These are phyloP conservation scores for Schizotus pectinicornis DNA, from an alignment of 2,888 invertebrate species.

Conservation along the genomic window DNA sequence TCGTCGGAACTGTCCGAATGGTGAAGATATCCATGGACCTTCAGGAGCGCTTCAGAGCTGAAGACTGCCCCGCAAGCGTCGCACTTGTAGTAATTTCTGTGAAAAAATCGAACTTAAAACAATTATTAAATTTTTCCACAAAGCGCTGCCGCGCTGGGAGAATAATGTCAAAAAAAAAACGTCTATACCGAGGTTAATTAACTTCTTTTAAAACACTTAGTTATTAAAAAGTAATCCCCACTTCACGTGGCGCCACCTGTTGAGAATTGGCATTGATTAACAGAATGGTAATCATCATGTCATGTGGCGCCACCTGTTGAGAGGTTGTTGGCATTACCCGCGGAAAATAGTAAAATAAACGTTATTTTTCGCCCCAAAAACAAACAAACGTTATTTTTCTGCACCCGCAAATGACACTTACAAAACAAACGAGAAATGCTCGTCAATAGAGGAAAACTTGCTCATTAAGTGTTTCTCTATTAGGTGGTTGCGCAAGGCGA, in stretches of 20 bases:
- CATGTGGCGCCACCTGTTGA: too few species aligned
- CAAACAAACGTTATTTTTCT: slow-evolving; percentile 1
- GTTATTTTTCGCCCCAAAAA: too few species aligned
- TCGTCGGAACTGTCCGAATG: slow-evolving; percentile 45
- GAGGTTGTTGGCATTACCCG: too few species aligned
- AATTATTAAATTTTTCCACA: not conserved
- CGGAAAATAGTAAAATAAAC: too few species aligned
- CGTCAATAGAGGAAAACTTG: slow-evolving; percentile 40
- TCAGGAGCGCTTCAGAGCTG: slow-evolving; percentile 45
- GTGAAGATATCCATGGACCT: slow-evolving; percentile 49
- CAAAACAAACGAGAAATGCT: slow-evolving; percentile 46
- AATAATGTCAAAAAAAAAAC: not conserved
- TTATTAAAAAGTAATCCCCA: too few species aligned
- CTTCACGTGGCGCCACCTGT: too few species aligned
- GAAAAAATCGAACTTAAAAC: slow-evolving; percentile 7
- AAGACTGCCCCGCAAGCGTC: slow-evolving; percentile 43
- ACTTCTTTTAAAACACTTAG: too few species aligned
- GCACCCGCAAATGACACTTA: slow-evolving; percentile 34
- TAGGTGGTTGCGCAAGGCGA: slow-evolving; percentile 46
- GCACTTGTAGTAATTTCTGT: slow-evolving; percentile 45
- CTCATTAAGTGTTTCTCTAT: slow-evolving; percentile 43
- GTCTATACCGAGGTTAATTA: too few species aligned
- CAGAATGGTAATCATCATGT: too few species aligned
- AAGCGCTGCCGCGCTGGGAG: not conserved
- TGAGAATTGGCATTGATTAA: too few species aligned